Evolutionary conservation across 2,888 invertebrate species (phyloP), one percentile per base, ranked within the genome.

Genomic region (Macaria notata): DNA sequence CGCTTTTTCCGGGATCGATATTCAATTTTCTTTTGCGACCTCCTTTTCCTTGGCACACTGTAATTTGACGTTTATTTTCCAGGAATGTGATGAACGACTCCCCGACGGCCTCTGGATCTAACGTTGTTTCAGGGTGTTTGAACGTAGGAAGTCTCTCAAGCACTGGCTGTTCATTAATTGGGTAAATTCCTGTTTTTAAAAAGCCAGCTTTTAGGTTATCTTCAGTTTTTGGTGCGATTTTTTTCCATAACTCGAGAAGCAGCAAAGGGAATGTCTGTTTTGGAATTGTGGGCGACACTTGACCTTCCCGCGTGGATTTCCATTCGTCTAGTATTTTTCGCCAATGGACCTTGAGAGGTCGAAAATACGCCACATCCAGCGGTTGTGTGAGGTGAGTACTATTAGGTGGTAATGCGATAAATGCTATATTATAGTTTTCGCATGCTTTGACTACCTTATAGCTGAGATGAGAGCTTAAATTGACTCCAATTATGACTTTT

Each of bases 331-430:
- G 39, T 3, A 39, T 8, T 39, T 39, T 9, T 39, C n/a, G 39
- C 39, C 39, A 33, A 33, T 4, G 4, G 4, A 6, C 8, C 8
- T 39, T 39, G 3, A 39, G n/a, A 8, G 39, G 39, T 6, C 5
- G 6, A 39, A 75, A 75, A 46, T 65, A 68, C 9, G 69, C 63
- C 30, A 55, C 55, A 46, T 33, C 33, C 4, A 33, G 33, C 6
- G 33, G 33, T 6, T 33, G 33, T 4, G 33, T 33, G 6, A 33
- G 41, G 19, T 77, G 75, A 29, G 74, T 66, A 5, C 68, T 63
- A 52, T 76, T 73, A 3, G 70, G 66, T 31, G 76, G 75, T 46
- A 77, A 58, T 55, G 64, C 71, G 31, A 70, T 64, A 61, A 78
- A 78, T 1, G 46, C 41, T 51, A 78, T 76, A 56, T 75, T 52